Percentiles rank a stretch among this genome's conserved stretches.
Conservation (phyloP, 1,140 invertebrate species). For the Panonychus citri region DNA sequence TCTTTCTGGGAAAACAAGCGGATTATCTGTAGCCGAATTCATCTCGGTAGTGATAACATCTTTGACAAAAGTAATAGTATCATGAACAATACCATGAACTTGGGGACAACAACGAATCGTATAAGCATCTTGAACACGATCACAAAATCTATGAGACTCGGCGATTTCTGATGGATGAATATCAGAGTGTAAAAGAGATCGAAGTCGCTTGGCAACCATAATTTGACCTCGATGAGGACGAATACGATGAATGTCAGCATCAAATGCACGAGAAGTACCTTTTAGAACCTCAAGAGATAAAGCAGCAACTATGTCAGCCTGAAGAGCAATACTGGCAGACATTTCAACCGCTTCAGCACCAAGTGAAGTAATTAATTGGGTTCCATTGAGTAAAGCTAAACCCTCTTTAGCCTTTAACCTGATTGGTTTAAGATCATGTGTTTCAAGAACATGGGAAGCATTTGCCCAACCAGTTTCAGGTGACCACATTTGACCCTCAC, state of each 20-base stretch:
- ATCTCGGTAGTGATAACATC: constrained; percentile 38
- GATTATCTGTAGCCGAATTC: constrained; percentile 50
- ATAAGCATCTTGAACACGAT: constrained; percentile 47
- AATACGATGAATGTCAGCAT: constrained; percentile 39
- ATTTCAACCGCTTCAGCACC: constrained; percentile 42
- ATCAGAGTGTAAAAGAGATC: constrained; percentile 40
- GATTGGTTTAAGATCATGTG: constrained; percentile 34
- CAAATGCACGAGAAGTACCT: constrained; percentile 42
- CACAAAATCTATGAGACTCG: constrained; percentile 42
- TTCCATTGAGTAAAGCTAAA: constrained; percentile 46
- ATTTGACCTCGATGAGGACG: constrained; percentile 42
- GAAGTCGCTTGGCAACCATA: constrained; percentile 33
- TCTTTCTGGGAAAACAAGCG: constrained; percentile 41
- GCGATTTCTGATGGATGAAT: constrained; percentile 43
- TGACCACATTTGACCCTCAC: constrained; percentile 56
- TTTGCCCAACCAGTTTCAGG: constrained; percentile 42
- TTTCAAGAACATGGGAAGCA: constrained; percentile 31
- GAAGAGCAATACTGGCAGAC: constrained; percentile 33
- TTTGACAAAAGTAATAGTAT: constrained; percentile 42
- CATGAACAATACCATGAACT: constrained; percentile 40
- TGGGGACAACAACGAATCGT: constrained; percentile 45
- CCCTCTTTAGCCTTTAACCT: constrained; percentile 42
- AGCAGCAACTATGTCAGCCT: constrained; percentile 46
- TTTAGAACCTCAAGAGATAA: constrained; percentile 45
- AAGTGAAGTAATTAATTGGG: constrained; percentile 43